Evolutionary conservation across 2,797 vertebrate genomes (phyloP).

Genomic region (Falco cherrug): DNA sequence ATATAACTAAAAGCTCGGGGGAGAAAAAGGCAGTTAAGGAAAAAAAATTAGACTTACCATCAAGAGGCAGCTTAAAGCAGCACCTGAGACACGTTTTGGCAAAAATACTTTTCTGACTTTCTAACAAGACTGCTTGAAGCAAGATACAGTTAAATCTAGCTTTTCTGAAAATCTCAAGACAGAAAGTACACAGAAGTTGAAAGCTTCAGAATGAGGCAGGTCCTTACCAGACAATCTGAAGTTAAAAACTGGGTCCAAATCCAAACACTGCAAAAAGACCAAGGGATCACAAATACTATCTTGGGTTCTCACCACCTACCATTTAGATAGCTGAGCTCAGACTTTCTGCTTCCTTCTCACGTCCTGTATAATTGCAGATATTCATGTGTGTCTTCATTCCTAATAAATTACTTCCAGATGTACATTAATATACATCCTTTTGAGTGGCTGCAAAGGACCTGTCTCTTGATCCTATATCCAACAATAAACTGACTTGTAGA

Average conservation of each 20-base stretch:
- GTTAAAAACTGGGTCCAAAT: background rate
- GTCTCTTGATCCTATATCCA: background rate
- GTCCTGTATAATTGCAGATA: background rate
- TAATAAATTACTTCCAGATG: background rate
- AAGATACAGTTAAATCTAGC: background rate
- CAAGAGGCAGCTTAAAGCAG: background rate
- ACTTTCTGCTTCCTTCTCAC: background rate
- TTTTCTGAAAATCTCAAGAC: background rate
- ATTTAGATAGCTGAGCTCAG: background rate
- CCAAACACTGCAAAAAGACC: background rate
- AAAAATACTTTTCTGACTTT: conserved; percentile 1
- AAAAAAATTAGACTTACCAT: background rate
- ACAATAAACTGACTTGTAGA: background rate
- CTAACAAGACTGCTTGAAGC: background rate
- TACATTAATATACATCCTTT: background rate
- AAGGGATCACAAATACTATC: background rate
- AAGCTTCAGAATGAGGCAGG: background rate
- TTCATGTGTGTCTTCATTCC: background rate
- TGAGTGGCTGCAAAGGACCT: background rate
- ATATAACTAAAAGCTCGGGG: background rate
- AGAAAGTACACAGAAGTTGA: background rate
- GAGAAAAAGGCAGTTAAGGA: conserved; percentile 14
- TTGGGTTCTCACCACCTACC: background rate
- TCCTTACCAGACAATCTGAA: background rate
- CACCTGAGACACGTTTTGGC: background rate